These are phyloP conservation scores for Bambusicola thoracicus DNA, from an alignment of 2,113 vertebrate species.

Conservation along the genomic window DNA sequence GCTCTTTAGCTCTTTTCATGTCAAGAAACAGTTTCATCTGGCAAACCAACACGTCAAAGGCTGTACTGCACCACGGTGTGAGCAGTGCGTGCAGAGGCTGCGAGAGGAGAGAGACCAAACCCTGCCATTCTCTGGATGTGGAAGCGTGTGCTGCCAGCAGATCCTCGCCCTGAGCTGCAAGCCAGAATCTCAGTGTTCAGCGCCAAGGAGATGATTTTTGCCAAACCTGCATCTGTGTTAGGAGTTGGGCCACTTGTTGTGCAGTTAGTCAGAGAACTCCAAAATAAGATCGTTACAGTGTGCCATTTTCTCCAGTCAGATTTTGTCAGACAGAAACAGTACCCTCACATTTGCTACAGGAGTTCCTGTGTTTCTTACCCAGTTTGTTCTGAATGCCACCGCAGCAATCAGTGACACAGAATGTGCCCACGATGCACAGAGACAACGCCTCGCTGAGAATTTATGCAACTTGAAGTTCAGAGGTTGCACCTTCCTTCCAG, in stretches of 20 bases:
- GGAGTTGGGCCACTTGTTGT: neutral
- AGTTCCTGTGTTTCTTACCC: neutral
- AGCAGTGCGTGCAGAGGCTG: neutral
- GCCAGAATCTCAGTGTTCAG: conserved; percentile 2
- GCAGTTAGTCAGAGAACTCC: neutral
- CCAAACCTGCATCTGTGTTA: neutral
- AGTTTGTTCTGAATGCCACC: neutral
- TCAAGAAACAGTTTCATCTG: neutral
- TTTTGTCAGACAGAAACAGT: neutral
- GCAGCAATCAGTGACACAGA: neutral
- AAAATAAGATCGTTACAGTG: neutral
- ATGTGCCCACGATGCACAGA: neutral
- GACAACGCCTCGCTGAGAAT: neutral
- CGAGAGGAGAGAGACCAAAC: neutral
- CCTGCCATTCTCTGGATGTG: neutral
- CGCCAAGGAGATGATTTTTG: neutral
- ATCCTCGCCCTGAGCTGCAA: neutral
- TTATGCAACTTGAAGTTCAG: neutral
- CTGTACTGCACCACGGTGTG: neutral
- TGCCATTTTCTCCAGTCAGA: neutral
- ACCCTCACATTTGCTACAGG: neutral
- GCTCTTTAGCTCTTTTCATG: neutral
- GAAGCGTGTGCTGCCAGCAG: neutral
- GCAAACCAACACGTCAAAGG: neutral
- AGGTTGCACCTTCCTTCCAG: neutral